Evolutionary conservation across 2,797 vertebrate genomes (phyloP), one percentile per base, ranked within the genome.

Genomic region (Gallinago nigripennis): DNA sequence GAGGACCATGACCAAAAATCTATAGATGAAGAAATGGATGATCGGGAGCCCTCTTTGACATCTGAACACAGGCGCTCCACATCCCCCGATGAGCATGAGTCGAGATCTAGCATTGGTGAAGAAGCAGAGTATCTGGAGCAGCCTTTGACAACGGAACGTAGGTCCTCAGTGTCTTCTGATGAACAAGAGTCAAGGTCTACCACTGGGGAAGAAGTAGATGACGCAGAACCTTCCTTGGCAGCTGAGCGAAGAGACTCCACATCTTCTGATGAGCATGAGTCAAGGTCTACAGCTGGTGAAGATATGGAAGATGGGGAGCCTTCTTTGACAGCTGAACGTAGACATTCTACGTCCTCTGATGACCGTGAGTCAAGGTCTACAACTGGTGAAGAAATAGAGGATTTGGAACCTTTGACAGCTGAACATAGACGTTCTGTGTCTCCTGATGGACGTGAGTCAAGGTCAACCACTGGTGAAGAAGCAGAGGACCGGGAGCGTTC

Each of bases 271-370:
- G 96, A 95, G 11, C 94, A 4, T 13, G 95, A 96, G 33, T 97
- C 94, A 0, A 90, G 95, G 60, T 97, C 96, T 70, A 83, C 88
- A 4, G 21, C 84, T 58, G 96, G 76, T n/a, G 96, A 97, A 33
- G 95, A 97, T 46, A 30, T 23, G 8, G 95, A 97, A 50, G 95
- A 96, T 61, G 50, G 58, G 33, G 97, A 98, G 27, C 96, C 97
- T 31, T 98, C 97, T 3, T 92, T 97, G 82, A 91, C 96, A 69
- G 97, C 96, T 90, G 96, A 97, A 83, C 95, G 97, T 43, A 98
- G 98, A 69, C 96, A 97, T 11, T 98, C 98, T 51, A 97, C 96
- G 1, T 98, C 98, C 30, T 97, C 98, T 56, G 98, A 98, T 90
- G 96, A 95, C 20, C 93, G 0, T 9, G 96, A 97, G 31, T 96